These are phyloP conservation scores for Protodeltote pygarga DNA, from an alignment of 2,888 invertebrate species.

Conservation along the genomic window DNA sequence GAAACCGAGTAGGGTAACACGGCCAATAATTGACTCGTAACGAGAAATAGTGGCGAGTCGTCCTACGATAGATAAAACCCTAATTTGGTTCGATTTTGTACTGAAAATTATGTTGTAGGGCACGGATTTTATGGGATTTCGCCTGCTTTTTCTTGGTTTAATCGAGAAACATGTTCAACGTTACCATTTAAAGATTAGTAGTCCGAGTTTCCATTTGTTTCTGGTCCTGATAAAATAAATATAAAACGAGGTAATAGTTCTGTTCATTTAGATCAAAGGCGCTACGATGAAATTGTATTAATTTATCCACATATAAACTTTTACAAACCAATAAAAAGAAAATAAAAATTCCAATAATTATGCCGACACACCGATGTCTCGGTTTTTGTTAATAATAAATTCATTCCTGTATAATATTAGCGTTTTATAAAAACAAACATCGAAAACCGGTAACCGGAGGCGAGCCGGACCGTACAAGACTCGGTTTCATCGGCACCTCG, in stretches of 20 bases:
- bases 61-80: slow-evolving; percentile 35
- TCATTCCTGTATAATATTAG: slow-evolving; percentile 43
- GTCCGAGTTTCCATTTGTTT: neutral
- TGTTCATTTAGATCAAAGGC: slow-evolving; percentile 6
- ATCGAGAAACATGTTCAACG: slow-evolving; percentile 2
- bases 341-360: slow-evolving; percentile 39
- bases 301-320: slow-evolving; percentile 33
- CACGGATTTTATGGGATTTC: slow-evolving; percentile 19
- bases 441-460: slow-evolving; percentile 45
- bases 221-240: slow-evolving; percentile 6
- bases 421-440: slow-evolving; percentile 61
- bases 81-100: slow-evolving; percentile 32
- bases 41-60: slow-evolving; percentile 38
- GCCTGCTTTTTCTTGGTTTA: neutral
- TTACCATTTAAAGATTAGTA: neutral
- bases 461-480: slow-evolving; percentile 39
- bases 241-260: slow-evolving; percentile 3
- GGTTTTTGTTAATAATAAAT: slow-evolving; percentile 47
- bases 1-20: slow-evolving; percentile 58
- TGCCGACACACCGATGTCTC: slow-evolving; percentile 17
- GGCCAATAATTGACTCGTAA: slow-evolving; percentile 74
- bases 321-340: slow-evolving; percentile 33
- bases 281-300: slow-evolving; percentile 29
- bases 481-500: slow-evolving; percentile 53
- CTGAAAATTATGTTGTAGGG: slow-evolving; percentile 29